Percentiles rank a stretch among this genome's conserved stretches.
Conservation (phyloP, 2,113 vertebrate species). For the Calidris pugnax region DNA sequence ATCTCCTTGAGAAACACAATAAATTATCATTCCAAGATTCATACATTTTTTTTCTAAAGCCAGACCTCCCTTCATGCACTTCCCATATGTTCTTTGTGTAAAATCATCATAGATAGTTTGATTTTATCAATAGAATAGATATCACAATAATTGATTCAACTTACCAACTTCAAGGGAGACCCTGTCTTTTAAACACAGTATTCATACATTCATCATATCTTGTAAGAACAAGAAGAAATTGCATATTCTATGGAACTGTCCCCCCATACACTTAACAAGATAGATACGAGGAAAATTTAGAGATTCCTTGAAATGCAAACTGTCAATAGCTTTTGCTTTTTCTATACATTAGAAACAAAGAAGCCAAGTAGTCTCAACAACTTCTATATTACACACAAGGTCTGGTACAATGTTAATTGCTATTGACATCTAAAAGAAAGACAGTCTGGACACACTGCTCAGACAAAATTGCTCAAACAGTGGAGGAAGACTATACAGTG, state of each 20-base stretch:
- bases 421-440: neutral
- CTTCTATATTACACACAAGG: neutral
- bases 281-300: neutral
- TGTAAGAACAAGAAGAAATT: neutral
- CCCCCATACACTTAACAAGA: neutral
- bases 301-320: neutral
- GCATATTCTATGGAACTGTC: neutral
- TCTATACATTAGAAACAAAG: neutral
- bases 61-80: neutral
- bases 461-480: neutral
- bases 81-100: neutral
- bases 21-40: neutral
- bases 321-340: neutral
- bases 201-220: neutral
- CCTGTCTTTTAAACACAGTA: neutral
- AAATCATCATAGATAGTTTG: neutral
- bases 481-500: neutral
- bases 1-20: neutral
- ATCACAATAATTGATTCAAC: neutral
- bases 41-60: neutral
- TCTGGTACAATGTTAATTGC: neutral
- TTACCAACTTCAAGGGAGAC: neutral
- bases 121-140: no score
- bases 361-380: neutral
- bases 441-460: neutral